These are phyloP conservation scores for Coelinius sp. DNA, from an alignment of 2,888 invertebrate species.

Conservation along the genomic window DNA sequence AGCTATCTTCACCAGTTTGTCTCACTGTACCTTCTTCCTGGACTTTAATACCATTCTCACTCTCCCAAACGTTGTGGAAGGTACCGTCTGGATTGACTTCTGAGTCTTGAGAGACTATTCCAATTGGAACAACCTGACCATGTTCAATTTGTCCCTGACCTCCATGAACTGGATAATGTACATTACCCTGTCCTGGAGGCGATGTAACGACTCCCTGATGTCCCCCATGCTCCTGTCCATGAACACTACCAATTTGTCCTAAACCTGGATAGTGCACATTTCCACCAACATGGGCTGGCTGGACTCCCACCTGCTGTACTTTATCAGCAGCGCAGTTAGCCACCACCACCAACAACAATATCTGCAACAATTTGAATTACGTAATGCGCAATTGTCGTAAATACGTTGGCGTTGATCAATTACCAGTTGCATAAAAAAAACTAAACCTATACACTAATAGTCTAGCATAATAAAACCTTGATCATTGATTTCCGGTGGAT, in stretches of 20 bases:
- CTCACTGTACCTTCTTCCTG: slow-evolving; percentile 46
- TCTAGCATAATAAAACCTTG: slow-evolving; percentile 32
- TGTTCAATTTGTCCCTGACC: neutral
- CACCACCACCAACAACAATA: slow-evolving; percentile 23
- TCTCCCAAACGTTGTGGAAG: slow-evolving; percentile 47
- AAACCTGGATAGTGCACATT: too few relatives aligned
- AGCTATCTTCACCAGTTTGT: slow-evolving; percentile 25
- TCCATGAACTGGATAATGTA: neutral
- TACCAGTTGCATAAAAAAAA: slow-evolving; percentile 34
- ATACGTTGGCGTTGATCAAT: slow-evolving; percentile 37
- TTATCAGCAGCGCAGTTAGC: slow-evolving; percentile 18
- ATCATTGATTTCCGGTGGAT: slow-evolving; percentile 33
- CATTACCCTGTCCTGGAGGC: neutral
- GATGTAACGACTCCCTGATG: neutral
- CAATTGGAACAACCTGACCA: slow-evolving; percentile 28
- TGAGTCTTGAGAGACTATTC: slow-evolving; percentile 42
- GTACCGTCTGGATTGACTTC: slow-evolving; percentile 50
- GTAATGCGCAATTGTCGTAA: slow-evolving; percentile 24
- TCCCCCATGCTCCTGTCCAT: neutral
- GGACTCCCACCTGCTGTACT: slow-evolving; percentile 17
- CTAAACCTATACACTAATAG: slow-evolving; percentile 4
- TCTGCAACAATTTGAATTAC: slow-evolving; percentile 31
- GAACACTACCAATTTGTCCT: too few relatives aligned
- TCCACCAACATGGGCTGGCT: neutral
- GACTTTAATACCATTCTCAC: slow-evolving; percentile 52